These are phyloP conservation scores for Nesoenas mayeri DNA, from an alignment of 2,113 vertebrate genomes.

Conservation along the genomic window DNA sequence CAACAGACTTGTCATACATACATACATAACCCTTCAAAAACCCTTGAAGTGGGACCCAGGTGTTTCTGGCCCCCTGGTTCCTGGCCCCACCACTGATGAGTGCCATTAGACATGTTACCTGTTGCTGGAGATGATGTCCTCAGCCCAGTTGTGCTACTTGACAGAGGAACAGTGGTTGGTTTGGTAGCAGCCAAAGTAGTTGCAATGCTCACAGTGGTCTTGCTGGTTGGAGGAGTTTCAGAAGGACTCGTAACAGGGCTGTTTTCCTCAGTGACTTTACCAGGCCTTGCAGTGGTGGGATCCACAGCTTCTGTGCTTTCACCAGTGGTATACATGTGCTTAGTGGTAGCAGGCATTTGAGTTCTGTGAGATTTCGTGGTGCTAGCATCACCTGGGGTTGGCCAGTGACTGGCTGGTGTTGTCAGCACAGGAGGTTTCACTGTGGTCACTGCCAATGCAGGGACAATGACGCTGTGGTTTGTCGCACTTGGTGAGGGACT, in stretches of 20 bases:
- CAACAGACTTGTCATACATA: neutral
- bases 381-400: neutral
- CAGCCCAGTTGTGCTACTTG: neutral
- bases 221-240: neutral
- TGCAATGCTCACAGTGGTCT: neutral
- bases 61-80: rapidly evolving
- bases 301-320: neutral
- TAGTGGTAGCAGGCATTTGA: neutral
- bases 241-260: neutral
- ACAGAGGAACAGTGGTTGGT: neutral
- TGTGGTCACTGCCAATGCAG: neutral
- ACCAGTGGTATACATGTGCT: neutral
- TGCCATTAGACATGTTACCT: conserved; percentile 44
- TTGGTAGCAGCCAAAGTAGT: conserved; percentile 13
- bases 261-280: neutral
- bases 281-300: neutral
- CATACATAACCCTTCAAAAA: neutral
- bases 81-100: neutral
- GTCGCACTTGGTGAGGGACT: neutral
- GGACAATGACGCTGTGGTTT: neutral
- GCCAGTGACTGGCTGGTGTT: rapidly evolving
- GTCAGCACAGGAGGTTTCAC: neutral
- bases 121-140: neutral
- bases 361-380: neutral
- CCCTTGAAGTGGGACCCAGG: neutral